phyloP scores from a whole-genome alignment of 2,113 vertebrate species.

The Sturnira hondurensis region DNA sequence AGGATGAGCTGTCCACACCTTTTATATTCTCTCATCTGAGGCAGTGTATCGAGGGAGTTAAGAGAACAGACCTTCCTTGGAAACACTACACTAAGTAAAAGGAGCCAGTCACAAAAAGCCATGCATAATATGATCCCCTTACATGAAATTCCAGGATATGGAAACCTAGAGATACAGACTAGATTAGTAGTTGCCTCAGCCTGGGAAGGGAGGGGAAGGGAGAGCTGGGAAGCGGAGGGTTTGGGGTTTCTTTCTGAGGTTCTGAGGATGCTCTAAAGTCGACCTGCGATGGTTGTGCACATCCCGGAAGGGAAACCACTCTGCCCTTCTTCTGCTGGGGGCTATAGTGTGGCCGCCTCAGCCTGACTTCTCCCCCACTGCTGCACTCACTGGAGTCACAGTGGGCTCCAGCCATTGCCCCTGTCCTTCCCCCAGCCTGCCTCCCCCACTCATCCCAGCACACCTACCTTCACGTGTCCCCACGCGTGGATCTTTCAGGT shows the following conservation, averaged over 20 bases:
- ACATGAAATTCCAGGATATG: neutral
- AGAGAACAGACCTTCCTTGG: neutral
- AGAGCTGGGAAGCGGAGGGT: neutral
- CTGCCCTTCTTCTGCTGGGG: neutral
- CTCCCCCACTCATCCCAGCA: neutral
- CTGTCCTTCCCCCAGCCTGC: neutral
- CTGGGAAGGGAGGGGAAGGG: neutral
- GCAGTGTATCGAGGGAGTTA: neutral
- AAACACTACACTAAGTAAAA: neutral
- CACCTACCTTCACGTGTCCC: neutral
- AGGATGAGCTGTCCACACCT: neutral
- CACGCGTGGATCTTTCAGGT: neutral
- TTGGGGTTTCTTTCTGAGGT: neutral
- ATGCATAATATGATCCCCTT: neutral
- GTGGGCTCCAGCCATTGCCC: neutral
- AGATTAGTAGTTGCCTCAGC: neutral
- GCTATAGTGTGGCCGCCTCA: neutral
- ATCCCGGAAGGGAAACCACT: neutral
- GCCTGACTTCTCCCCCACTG: neutral
- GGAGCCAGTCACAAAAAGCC: neutral
- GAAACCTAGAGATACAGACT: neutral
- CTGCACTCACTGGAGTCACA: neutral
- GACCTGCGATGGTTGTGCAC: neutral
- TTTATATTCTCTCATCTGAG: neutral
- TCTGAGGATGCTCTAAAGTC: neutral